These are phyloP conservation scores for Papilio dardanus DNA, from an alignment of 1,140 invertebrate species.

Conservation along the genomic window DNA sequence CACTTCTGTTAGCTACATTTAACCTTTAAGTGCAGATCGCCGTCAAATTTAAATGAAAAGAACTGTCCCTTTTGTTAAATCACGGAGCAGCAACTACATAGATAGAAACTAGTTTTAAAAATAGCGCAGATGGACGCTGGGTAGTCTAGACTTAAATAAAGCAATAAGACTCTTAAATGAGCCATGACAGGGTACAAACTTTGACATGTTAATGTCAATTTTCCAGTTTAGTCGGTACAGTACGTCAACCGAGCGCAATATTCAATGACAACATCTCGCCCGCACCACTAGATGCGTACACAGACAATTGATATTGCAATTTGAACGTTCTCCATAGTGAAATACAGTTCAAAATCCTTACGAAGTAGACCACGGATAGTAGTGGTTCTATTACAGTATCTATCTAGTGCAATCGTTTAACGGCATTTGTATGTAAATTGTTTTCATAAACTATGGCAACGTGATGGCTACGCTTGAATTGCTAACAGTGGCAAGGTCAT, in stretches of 20 bases:
- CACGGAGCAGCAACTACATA: not conserved
- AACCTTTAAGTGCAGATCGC: no score
- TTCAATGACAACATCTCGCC: conserved; percentile 23
- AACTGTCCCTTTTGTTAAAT: no score
- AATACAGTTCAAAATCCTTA: conserved; percentile 34
- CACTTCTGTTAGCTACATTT: no score
- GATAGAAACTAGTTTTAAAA: not conserved
- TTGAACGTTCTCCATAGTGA: conserved; percentile 15
- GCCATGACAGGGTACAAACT: conserved; percentile 33
- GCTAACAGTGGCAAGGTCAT: conserved; percentile 58
- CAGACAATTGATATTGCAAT: not conserved
- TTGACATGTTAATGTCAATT: conserved; percentile 43
- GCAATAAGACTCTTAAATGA: not conserved
- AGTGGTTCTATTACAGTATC: conserved; percentile 39
- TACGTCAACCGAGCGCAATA: conserved; percentile 26
- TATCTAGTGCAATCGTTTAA: conserved; percentile 48
- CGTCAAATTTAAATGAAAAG: no score
- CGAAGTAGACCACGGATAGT: conserved; percentile 31
- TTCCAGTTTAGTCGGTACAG: conserved; percentile 45
- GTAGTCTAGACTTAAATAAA: conserved; percentile 31
- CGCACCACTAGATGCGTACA: conserved; percentile 20
- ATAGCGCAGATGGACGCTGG: conserved; percentile 32
- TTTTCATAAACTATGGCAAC: conserved; percentile 56
- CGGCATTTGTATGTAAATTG: conserved; percentile 59
- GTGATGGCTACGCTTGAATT: conserved; percentile 52